phyloP scores from a whole-genome alignment of 2,888 invertebrate genomes.

The Antitype chi region DNA sequence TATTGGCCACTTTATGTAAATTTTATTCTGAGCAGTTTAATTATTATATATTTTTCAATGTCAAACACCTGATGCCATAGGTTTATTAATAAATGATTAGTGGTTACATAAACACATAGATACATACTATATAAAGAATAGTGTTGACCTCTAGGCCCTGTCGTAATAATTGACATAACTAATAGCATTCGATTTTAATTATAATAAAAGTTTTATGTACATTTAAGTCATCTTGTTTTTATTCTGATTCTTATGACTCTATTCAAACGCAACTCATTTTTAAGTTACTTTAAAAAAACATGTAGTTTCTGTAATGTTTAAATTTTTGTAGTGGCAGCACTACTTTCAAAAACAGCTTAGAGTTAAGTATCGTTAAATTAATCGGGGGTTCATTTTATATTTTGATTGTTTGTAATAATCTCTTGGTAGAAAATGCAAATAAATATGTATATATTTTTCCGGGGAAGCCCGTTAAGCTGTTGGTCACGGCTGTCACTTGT shows the following conservation, averaged over 20 bases:
- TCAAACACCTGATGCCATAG: slow-evolving; percentile 23
- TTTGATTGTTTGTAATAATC: not conserved
- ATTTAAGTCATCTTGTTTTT: not conserved
- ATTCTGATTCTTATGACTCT: not conserved
- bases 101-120: not conserved
- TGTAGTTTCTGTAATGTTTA: not conserved
- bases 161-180: slow-evolving; percentile 10
- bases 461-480: too few relatives aligned
- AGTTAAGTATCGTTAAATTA: not conserved
- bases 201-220: slow-evolving; percentile 29
- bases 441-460: not conserved
- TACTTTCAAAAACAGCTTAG: not conserved
- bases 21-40: slow-evolving; percentile 18
- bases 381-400: not conserved
- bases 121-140: not conserved
- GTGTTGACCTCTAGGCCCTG: slow-evolving; percentile 15
- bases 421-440: not conserved
- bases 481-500: too few relatives aligned
- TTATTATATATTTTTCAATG: slow-evolving; percentile 38
- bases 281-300: not conserved
- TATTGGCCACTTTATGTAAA: slow-evolving; percentile 16
- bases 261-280: not conserved
- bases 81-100: slow-evolving; percentile 21
- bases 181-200: slow-evolving; percentile 11
- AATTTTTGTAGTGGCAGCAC: not conserved